Conservation (phyloP, 2,888 invertebrate species). For the Boloria selene region DNA sequence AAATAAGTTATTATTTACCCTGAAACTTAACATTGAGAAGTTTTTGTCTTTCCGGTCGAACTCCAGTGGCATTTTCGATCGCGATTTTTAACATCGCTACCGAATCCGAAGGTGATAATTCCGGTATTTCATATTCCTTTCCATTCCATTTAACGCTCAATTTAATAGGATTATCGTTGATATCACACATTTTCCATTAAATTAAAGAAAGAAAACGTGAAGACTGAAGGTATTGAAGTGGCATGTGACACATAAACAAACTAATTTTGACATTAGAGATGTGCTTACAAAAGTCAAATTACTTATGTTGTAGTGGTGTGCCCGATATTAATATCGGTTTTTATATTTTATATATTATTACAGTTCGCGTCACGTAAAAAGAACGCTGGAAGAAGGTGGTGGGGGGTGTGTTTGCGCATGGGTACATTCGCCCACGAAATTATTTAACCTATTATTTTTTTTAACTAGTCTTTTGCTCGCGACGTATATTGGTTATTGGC, state of each 20-base stretch:
- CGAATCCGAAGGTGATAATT: slow-evolving; percentile 89
- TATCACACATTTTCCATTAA: slow-evolving; percentile 72
- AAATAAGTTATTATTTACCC: slow-evolving; percentile 82
- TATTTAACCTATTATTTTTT: no score
- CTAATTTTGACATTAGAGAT: slow-evolving; percentile 46
- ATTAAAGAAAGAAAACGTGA: slow-evolving; percentile 44
- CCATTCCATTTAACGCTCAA: slow-evolving; percentile 96
- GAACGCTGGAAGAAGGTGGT: no score
- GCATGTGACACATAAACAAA: slow-evolving; percentile 71
- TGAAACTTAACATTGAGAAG: slow-evolving; percentile 95
- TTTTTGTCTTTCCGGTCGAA: slow-evolving; percentile 96
- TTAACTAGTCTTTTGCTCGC: no score
- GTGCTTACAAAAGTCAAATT: not conserved
- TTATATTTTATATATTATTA: no score
- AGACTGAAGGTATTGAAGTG: slow-evolving; percentile 28
- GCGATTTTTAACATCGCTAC: slow-evolving; percentile 92
- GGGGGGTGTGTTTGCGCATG: no score
- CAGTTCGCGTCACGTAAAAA: no score
- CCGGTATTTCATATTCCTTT: slow-evolving; percentile 91
- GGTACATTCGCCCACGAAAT: no score
- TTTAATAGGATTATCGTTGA: slow-evolving; percentile 73
- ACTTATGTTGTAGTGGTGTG: not conserved
- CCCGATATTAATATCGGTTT: no score
- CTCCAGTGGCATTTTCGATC: slow-evolving; percentile 93
- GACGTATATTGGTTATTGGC: no score